These are phyloP conservation scores for Sthenelais limicola DNA, from an alignment of 2,888 invertebrate genomes.

Conservation along the genomic window DNA sequence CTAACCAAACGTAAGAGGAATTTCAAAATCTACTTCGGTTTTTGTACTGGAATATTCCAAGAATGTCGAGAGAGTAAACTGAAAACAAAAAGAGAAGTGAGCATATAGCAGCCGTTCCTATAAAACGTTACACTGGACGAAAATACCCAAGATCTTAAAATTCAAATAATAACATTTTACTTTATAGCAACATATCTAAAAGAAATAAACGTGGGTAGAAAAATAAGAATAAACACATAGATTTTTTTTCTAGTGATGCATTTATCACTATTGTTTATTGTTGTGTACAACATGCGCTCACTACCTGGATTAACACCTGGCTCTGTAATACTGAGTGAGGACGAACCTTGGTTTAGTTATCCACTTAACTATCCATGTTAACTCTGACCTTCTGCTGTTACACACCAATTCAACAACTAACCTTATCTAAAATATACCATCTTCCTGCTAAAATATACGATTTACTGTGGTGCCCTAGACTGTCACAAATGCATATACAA, in stretches of 20 bases:
- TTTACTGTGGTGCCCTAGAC: slow-evolving; percentile 29
- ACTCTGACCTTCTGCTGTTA: slow-evolving; percentile 21
- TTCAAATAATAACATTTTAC: no score
- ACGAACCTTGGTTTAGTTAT: slow-evolving; percentile 10
- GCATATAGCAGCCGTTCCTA: no score
- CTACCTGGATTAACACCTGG: slow-evolving; percentile 20
- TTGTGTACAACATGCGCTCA: slow-evolving; percentile 16
- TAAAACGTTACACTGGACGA: no score
- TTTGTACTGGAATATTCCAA: no score
- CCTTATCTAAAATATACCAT: slow-evolving; percentile 39
- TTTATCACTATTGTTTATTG: slow-evolving; percentile 21
- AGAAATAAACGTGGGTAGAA: neutral
- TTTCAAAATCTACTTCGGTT: no score
- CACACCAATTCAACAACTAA: slow-evolving; percentile 25
- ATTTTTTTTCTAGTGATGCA: slow-evolving; percentile 21
- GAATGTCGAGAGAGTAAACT: no score
- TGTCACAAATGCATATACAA: slow-evolving; percentile 23
- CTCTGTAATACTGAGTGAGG: slow-evolving; percentile 31
- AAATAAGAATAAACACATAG: slow-evolving; percentile 16
- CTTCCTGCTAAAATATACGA: slow-evolving; percentile 36
- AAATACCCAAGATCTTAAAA: no score
- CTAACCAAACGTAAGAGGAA: no score
- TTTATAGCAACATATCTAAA: neutral
- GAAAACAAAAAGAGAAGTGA: no score
- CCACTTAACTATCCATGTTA: slow-evolving; percentile 12